phyloP scores from a whole-genome alignment of 53 echinoderm and acorn worm genomes.

The Echinarachnius parma region DNA sequence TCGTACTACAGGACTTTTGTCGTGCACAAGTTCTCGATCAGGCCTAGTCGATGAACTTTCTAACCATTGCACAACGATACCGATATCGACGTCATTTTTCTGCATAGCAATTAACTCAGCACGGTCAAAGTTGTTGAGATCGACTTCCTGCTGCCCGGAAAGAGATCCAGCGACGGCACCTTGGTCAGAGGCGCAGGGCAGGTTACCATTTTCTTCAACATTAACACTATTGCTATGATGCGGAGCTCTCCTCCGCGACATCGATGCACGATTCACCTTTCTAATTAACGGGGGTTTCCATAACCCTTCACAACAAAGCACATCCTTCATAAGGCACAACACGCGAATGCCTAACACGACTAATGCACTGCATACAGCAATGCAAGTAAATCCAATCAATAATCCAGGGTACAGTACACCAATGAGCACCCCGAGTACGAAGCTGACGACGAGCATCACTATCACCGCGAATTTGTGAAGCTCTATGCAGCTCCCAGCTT shows the following conservation, averaged over 20 bases:
- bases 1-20: slow-evolving; percentile 48
- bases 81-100: slow-evolving; percentile 24
- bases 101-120: slow-evolving; percentile 25
- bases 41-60: slow-evolving; percentile 36
- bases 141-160: slow-evolving; percentile 24
- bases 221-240: neutral
- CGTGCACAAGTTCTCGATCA: slow-evolving; percentile 24
- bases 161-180: slow-evolving; percentile 17
- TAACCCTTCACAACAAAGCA: too few species aligned
- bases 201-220: slow-evolving; percentile 9
- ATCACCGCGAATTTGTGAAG: too few species aligned
- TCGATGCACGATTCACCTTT: slow-evolving; percentile 24
- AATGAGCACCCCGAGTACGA: too few species aligned
- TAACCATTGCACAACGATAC: slow-evolving; percentile 41
- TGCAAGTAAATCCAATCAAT: too few species aligned
- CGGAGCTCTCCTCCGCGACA: neutral
- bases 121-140: neutral
- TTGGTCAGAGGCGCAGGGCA: slow-evolving; percentile 35
- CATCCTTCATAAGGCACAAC: too few species aligned
- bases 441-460: too few species aligned
- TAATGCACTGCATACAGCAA: too few species aligned
- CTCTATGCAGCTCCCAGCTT: too few species aligned
- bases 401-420: too few species aligned
- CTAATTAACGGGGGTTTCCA: too few species aligned
- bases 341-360: too few species aligned